Percentiles rank a stretch among this genome's conserved stretches.
These are phyloP conservation scores for Odocoileus hemionus DNA, from an alignment of 2,113 vertebrate species.

Conservation along the genomic window DNA sequence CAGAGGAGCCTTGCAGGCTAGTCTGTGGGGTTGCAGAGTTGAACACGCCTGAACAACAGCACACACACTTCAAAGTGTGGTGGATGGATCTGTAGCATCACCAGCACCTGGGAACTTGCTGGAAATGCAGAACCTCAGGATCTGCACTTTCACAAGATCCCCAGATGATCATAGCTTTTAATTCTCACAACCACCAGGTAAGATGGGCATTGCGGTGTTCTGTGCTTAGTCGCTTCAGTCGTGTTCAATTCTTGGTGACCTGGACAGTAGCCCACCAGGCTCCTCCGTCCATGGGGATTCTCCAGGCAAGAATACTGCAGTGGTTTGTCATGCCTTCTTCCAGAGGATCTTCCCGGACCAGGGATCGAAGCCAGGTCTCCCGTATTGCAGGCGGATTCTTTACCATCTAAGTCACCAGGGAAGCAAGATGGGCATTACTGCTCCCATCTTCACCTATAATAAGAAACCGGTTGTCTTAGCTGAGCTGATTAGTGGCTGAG, in stretches of 20 bases:
- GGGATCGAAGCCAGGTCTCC: not conserved
- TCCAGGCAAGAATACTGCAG: not conserved
- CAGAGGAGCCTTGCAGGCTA: not conserved
- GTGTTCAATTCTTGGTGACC: not conserved
- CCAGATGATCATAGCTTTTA: not conserved
- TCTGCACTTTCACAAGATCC: not conserved
- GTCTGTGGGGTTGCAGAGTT: not conserved
- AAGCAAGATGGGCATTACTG: not conserved
- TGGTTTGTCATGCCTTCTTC: not conserved
- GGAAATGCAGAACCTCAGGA: not conserved
- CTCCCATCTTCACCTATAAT: not conserved
- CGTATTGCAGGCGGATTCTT: not conserved
- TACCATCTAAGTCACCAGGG: not conserved
- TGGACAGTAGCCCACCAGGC: not conserved
- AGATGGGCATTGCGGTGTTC: not conserved
- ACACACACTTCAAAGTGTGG: not conserved
- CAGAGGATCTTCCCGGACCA: not conserved
- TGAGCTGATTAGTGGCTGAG: not conserved
- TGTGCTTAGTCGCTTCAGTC: not conserved
- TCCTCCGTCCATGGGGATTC: not conserved
- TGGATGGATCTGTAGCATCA: not conserved
- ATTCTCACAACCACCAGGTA: not conserved
- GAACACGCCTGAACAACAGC: not conserved
- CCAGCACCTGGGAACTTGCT: not conserved
- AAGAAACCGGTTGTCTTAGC: not conserved